Conservation (phyloP, 2,797 vertebrate genomes). For the Hyperoplus immaculatus region DNA sequence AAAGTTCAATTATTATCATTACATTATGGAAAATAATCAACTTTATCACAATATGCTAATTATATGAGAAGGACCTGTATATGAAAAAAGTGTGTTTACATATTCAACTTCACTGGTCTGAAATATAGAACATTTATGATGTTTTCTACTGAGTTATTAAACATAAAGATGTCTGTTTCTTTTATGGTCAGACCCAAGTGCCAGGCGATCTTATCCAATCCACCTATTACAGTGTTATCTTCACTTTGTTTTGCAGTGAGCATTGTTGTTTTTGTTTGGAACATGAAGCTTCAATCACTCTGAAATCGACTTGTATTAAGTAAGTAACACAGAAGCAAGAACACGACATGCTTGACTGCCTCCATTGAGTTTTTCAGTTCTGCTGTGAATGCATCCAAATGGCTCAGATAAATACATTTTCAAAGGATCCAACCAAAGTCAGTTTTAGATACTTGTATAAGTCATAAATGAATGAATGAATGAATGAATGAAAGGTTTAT, state of each 20-base stretch:
- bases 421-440: background rate
- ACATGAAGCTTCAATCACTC: background rate
- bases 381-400: background rate
- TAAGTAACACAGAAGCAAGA: background rate
- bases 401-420: background rate
- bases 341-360: background rate
- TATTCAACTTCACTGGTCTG: background rate
- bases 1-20: too few species aligned
- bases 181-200: background rate
- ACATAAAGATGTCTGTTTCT: background rate
- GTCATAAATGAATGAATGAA: background rate
- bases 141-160: background rate
- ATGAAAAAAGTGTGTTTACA: background rate
- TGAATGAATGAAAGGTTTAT: too few species aligned
- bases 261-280: slow-evolving; percentile 1
- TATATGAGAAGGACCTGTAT: background rate
- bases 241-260: slow-evolving; percentile 7
- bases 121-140: background rate
- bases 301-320: background rate
- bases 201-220: background rate
- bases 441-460: too few species aligned
- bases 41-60: too few species aligned
- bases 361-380: background rate
- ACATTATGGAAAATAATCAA: too few species aligned
- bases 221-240: background rate